phyloP scores from a whole-genome alignment of 1,140 invertebrate genomes.

The Bombyx mori region DNA sequence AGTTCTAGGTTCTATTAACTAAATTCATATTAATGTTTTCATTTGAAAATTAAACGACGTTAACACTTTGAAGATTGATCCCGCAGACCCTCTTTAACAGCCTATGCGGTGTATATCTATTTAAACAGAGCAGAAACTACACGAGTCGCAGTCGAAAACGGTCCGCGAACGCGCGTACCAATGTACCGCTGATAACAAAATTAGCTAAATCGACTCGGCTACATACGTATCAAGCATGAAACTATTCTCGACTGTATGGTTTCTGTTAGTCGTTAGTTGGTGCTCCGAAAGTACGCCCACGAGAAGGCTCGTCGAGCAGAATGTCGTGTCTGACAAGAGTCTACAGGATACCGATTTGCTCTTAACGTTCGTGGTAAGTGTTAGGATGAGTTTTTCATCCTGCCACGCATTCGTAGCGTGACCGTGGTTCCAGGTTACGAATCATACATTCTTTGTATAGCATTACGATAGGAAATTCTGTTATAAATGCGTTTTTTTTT shows the following conservation, averaged over 20 bases:
- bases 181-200: constrained; percentile 28
- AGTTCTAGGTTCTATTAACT: too few relatives aligned
- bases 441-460: too few relatives aligned
- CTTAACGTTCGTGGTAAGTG: constrained; percentile 50
- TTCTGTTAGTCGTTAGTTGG: constrained; percentile 21
- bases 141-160: constrained; percentile 53
- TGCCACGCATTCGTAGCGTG: constrained; percentile 20
- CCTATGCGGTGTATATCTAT: constrained; percentile 44
- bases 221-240: constrained; percentile 22
- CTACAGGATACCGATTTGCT: constrained; percentile 30
- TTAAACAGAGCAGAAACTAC: constrained; percentile 50
- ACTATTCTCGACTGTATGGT: constrained; percentile 22
- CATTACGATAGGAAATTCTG: too few relatives aligned
- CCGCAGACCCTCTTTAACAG: constrained; percentile 29
- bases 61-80: constrained; percentile 5
- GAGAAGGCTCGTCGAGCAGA: constrained; percentile 14
- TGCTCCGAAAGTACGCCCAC: constrained; percentile 12
- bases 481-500: neutral
- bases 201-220: constrained; percentile 10
- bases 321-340: constrained; percentile 21
- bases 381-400: constrained; percentile 13
- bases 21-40: too few relatives aligned
- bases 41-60: too few relatives aligned
- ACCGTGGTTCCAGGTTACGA: constrained; percentile 17
- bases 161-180: constrained; percentile 44